Evolutionary conservation across 2,113 vertebrate genomes (phyloP).

Genomic region (Hemichromis elongatus): DNA sequence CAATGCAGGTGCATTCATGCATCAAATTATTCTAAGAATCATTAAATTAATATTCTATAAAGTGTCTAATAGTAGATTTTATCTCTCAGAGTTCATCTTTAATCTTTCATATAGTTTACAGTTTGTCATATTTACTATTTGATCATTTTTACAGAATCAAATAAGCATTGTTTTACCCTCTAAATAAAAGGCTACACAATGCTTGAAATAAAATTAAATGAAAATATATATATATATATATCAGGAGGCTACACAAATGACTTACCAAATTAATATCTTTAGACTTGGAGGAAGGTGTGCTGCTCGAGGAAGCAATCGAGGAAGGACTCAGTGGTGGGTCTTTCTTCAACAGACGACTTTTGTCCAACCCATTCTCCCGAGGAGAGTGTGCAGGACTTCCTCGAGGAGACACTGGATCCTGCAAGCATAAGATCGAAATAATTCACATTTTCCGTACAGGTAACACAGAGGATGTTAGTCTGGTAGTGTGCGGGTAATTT

Average conservation of each 20-base stretch:
- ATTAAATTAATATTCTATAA: background rate
- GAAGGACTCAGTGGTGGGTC: constrained; percentile 90
- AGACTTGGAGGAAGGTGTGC: constrained; percentile 94
- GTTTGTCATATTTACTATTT: background rate
- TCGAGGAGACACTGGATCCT: constrained; percentile 87
- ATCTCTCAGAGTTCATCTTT: background rate
- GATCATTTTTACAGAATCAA: background rate
- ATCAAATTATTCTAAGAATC: background rate
- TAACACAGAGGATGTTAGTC: accelerated
- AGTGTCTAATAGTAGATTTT: background rate
- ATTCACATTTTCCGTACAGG: background rate
- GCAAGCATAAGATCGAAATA: background rate
- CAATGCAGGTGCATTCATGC: background rate
- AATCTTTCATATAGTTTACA: background rate
- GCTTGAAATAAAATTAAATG: background rate
- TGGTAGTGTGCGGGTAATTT: background rate
- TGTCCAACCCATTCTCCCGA: constrained; percentile 91
- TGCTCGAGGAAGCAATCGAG: constrained; percentile 92
- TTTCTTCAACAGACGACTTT: constrained; percentile 84
- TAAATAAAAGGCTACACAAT: background rate
- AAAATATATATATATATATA: too few relatives aligned
- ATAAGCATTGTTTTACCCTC: background rate
- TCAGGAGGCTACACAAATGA: constrained; percentile 1
- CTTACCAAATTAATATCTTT: constrained; percentile 88
- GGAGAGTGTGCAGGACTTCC: constrained; percentile 91